phyloP scores from a whole-genome alignment of 1,140 invertebrate species.

The Phymastichus coffea region DNA sequence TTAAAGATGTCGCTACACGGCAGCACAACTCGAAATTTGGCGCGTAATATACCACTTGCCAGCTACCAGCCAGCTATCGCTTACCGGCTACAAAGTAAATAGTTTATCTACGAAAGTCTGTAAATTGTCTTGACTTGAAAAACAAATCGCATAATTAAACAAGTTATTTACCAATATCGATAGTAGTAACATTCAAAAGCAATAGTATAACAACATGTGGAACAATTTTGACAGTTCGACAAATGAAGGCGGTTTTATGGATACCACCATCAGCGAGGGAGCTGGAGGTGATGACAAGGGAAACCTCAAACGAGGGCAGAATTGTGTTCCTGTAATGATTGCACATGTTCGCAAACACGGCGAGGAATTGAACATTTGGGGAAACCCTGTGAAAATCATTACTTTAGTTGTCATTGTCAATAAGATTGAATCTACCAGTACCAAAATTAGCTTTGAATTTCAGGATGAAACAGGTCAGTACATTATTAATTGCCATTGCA shows the following conservation, averaged over 20 bases:
- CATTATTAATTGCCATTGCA: too few relatives aligned
- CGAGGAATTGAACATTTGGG: slow-evolving; percentile 38
- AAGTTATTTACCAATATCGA: slow-evolving; percentile 6
- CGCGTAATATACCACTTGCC: too few relatives aligned
- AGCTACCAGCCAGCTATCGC: too few relatives aligned
- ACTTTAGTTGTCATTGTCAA: slow-evolving; percentile 39
- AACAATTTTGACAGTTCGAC: slow-evolving; percentile 34
- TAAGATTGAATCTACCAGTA: slow-evolving; percentile 40
- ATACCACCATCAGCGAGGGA: slow-evolving; percentile 30
- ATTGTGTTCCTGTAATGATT: slow-evolving; percentile 45
- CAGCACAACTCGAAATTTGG: too few relatives aligned
- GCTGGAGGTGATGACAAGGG: slow-evolving; percentile 15
- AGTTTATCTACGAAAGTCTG: too few relatives aligned
- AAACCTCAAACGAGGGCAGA: slow-evolving; percentile 34
- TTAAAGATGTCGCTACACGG: too few relatives aligned
- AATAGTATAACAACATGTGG: slow-evolving; percentile 31
- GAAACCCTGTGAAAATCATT: slow-evolving; percentile 34
- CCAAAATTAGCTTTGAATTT: slow-evolving; percentile 45
- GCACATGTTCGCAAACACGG: slow-evolving; percentile 33
- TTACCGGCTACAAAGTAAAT: too few relatives aligned
- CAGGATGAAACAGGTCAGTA: slow-evolving; percentile 49
- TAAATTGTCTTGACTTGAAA: too few relatives aligned
- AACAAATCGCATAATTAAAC: too few relatives aligned
- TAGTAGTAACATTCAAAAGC: too few relatives aligned
- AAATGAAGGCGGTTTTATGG: slow-evolving; percentile 25